phyloP scores from a whole-genome alignment of 2,113 vertebrate genomes.

The Oceanites oceanicus region DNA sequence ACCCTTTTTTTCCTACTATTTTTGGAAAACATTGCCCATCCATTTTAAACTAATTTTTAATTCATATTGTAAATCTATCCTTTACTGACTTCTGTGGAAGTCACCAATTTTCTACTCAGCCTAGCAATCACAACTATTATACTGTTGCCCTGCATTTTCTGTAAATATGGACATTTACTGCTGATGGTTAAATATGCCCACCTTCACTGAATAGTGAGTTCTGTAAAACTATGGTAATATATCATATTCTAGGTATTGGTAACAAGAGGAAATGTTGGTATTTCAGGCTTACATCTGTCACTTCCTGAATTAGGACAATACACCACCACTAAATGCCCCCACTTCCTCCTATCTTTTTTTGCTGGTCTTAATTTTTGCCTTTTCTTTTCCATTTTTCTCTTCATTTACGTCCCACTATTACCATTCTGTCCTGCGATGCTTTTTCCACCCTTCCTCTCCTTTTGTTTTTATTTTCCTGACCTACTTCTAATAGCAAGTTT shows the following conservation, averaged over 20 bases:
- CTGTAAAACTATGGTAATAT: not conserved
- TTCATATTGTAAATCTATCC: not conserved
- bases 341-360: not conserved
- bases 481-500: not conserved
- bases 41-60: not conserved
- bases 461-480: not conserved
- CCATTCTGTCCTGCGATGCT: not conserved
- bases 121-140: not conserved
- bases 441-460: not conserved
- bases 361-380: not conserved
- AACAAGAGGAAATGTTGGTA: not conserved
- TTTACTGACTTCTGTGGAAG: not conserved
- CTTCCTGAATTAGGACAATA: not conserved
- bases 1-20: not conserved
- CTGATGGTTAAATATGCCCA: not conserved
- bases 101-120: not conserved
- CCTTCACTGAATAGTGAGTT: not conserved
- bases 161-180: not conserved
- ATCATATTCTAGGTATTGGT: not conserved
- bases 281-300: not conserved
- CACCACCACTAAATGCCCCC: accelerated
- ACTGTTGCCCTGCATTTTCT: not conserved
- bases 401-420: not conserved
- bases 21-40: not conserved
- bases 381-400: not conserved